Conservation (phyloP, 2,888 invertebrate genomes). For the Caenorhabditis sulstoni region DNA sequence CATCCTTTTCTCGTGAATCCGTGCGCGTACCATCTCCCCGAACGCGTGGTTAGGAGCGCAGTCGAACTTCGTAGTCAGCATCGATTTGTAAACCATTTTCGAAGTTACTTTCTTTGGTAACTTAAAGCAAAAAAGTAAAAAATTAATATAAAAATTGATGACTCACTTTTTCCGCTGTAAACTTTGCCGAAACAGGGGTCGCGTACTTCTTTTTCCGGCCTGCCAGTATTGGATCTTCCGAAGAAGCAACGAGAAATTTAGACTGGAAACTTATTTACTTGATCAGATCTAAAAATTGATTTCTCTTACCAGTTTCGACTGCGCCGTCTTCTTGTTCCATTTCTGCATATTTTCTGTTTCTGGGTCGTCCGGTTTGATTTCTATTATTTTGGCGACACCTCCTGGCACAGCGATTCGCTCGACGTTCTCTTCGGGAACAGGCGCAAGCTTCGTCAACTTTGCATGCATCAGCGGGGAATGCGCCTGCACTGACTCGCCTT, state of each 20-base stretch:
- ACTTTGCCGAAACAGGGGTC: conserved; percentile 18
- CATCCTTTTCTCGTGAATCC: conserved; percentile 9
- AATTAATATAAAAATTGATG: neutral
- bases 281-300: neutral
- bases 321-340: conserved; percentile 14
- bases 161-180: conserved; percentile 7
- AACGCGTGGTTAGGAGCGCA: conserved; percentile 17
- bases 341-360: conserved; percentile 42
- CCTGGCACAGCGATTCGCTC: conserved; percentile 36
- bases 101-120: neutral
- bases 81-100: conserved; percentile 6
- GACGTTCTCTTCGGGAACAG: conserved; percentile 14
- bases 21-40: neutral
- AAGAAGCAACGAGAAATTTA: conserved; percentile 24
- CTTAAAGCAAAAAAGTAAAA: conserved; percentile 7
- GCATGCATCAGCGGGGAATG: conserved; percentile 32
- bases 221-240: conserved; percentile 23
- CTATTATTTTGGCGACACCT: conserved; percentile 16
- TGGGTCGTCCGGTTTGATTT: conserved; percentile 28
- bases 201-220: conserved; percentile 19
- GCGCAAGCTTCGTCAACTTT: neutral
- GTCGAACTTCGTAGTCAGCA: conserved; percentile 25
- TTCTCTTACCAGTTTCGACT: conserved; percentile 30
- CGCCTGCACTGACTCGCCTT: conserved; percentile 26
- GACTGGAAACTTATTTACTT: conserved; percentile 22